Evolutionary conservation across 2,888 invertebrate species (phyloP).

Genomic region (Pterobdella sp.): DNA sequence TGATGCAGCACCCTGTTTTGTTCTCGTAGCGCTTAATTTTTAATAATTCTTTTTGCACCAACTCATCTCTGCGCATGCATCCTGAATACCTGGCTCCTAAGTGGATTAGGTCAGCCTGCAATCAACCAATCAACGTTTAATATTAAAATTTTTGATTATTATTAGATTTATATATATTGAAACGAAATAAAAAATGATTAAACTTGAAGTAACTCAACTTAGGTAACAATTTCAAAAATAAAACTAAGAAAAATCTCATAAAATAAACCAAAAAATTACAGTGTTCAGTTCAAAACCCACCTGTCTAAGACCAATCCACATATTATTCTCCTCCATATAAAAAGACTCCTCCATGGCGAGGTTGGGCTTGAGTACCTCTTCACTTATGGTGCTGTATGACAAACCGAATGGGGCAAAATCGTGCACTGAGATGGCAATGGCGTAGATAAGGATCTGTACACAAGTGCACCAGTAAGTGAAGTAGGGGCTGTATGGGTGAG

Average conservation of each 20-base stretch:
- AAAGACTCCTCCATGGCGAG: constrained; percentile 67
- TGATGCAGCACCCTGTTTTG: constrained; percentile 92
- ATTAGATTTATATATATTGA: no score
- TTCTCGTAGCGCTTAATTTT: constrained; percentile 79
- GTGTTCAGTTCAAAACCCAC: constrained; percentile 45
- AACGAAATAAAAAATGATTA: no score
- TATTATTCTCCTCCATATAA: constrained; percentile 62
- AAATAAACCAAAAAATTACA: background rate
- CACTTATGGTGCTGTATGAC: constrained; percentile 63
- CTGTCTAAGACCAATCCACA: constrained; percentile 94
- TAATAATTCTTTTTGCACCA: constrained; percentile 77
- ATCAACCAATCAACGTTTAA: no score
- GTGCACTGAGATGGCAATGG: constrained; percentile 82
- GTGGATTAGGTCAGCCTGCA: constrained; percentile 80
- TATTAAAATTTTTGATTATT: no score
- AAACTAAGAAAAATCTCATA: no score
- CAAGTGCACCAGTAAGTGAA: constrained; percentile 99
- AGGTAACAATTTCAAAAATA: no score
- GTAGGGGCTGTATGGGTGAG: constrained; percentile 63
- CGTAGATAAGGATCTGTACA: constrained; percentile 81
- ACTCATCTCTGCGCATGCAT: constrained; percentile 68
- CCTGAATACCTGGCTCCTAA: constrained; percentile 97
- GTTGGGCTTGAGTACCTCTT: constrained; percentile 66
- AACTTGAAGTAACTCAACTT: no score
- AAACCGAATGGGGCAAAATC: constrained; percentile 90